Evolutionary conservation across 37 sponge, comb jelly and placozoan genomes (phyloP).

Genomic region (Tethya wilhelma): DNA sequence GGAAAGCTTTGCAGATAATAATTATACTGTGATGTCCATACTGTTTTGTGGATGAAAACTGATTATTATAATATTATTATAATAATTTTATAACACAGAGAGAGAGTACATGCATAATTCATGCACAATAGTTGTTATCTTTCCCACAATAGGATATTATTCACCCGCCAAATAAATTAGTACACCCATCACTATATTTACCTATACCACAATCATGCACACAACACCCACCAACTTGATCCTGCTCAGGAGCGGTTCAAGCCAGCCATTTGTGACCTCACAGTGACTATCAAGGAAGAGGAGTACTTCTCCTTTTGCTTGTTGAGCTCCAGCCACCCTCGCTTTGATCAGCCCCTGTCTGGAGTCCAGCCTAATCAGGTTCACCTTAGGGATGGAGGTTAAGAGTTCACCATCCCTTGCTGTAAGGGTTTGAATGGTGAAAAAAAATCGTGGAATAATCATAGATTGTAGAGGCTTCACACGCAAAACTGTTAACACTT

Average conservation of each 20-base stretch:
- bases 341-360: slow-evolving; percentile 84
- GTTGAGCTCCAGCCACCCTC: slow-evolving; percentile 68
- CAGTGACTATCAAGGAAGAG: slow-evolving; percentile 95
- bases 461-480: too few species aligned
- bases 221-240: slow-evolving; percentile 37
- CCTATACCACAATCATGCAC: background rate
- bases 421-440: background rate
- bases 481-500: too few species aligned
- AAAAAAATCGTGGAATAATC: too few species aligned
- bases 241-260: slow-evolving; percentile 78
- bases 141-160: too few species aligned
- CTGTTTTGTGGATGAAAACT: too few species aligned
- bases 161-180: too few species aligned
- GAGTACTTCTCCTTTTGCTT: slow-evolving; percentile 70
- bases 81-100: too few species aligned
- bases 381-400: slow-evolving; percentile 72
- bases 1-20: too few species aligned
- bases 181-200: background rate
- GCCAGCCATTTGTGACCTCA: slow-evolving; percentile 82
- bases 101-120: too few species aligned
- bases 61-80: too few species aligned
- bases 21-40: too few species aligned
- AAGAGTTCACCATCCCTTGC: slow-evolving; percentile 67
- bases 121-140: too few species aligned
- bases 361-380: slow-evolving; percentile 44